Base-by-base conservation (phyloP, 2,888 invertebrate species). In the Electrophaes corylata region DNA sequence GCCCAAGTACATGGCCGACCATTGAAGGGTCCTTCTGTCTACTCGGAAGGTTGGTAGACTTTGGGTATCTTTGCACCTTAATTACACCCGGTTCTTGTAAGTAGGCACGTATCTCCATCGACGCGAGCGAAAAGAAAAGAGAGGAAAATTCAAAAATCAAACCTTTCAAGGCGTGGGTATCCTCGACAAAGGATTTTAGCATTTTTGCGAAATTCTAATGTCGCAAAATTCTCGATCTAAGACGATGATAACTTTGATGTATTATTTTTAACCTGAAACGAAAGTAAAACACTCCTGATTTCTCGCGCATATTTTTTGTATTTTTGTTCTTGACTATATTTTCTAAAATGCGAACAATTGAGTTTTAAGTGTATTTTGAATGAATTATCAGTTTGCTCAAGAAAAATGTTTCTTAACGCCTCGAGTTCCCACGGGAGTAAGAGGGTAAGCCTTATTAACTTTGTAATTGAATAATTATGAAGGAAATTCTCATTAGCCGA, bases 41-140 rank as follows among this genome's bases (percentile, higher is more conserved):
- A 40, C 86, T 84, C 83, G 37, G 79, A 79, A 83, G 87, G 84
- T 84, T 82, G 51, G 80, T 79, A 83, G 86, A 84, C 88, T 88
- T 86, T 79, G 86, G 88, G 83, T 89, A 91, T 90, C 91, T 88
- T 90, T 89, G 86, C 89, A 88, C 91, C 88, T 90, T 91, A 91
- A 91, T 91, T 90, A 89, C 87, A 84, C 86, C 83, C 77, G 64
- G 79, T 81, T 76, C 72, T 75, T 68, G 75, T 72, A 80, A 76
- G 84, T 81, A 58, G 81, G 83, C 86, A 87, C 86, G 86, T 87
- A 84, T 82, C 81, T 81, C 82, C 71, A 77, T 80, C 76, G 78
- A 72, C 77, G 70, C 75, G 58, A 60, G 49, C 73, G 68, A 81
- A 84, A 81, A 81, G 76, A 77, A 75, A 79, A 78, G 72, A 72